phyloP scores from a whole-genome alignment of 2,113 vertebrate genomes.

The Xyliphius kryptos region DNA sequence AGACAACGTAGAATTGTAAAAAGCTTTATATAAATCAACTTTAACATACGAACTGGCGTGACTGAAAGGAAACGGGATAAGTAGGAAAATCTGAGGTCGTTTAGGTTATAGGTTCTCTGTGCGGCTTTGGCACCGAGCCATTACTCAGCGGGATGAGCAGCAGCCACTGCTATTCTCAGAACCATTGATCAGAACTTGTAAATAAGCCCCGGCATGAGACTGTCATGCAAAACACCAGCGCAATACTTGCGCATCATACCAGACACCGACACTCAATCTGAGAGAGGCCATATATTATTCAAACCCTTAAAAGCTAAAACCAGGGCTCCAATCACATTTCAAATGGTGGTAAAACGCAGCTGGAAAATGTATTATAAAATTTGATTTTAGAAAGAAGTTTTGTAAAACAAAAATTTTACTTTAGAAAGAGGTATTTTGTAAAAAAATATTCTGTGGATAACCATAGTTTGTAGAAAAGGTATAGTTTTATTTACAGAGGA shows the following conservation, averaged over 20 bases:
- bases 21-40: too few relatives aligned
- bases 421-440: too few relatives aligned
- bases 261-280: conserved; percentile 36
- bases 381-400: conserved; percentile 10
- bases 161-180: conserved; percentile 16
- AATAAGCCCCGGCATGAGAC: conserved; percentile 18
- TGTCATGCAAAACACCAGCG: conserved; percentile 15
- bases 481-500: too few relatives aligned
- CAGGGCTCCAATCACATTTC: conserved; percentile 28
- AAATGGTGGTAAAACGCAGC: conserved; percentile 14
- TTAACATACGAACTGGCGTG: too few relatives aligned
- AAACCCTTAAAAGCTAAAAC: conserved; percentile 32
- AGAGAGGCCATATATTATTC: conserved; percentile 33
- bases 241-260: conserved; percentile 27
- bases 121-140: not conserved
- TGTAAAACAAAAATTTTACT: too few relatives aligned
- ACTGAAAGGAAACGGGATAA: too few relatives aligned
- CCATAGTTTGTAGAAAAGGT: too few relatives aligned
- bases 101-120: conserved; percentile 2
- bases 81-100: not conserved
- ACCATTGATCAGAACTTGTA: conserved; percentile 22
- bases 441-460: too few relatives aligned
- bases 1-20: too few relatives aligned
- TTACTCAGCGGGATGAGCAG: conserved; percentile 2
- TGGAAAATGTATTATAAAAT: conserved; percentile 2